A percentile compares a stretch with the other conserved stretches of the same genome.
Conservation (phyloP, 2,113 vertebrate genomes). For the Nerophis ophidion region DNA sequence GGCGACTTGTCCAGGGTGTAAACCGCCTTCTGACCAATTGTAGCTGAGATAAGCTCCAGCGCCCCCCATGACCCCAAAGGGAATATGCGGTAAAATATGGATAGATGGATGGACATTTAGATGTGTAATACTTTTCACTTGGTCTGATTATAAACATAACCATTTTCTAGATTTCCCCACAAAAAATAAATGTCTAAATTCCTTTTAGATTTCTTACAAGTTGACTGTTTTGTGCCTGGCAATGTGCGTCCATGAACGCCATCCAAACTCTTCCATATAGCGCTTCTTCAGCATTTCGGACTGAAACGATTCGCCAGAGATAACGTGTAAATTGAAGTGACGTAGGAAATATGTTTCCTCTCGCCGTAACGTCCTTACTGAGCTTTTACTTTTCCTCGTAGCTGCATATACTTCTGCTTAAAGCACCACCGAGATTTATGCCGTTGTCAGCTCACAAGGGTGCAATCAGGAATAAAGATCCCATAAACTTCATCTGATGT, state of each 20-base stretch:
- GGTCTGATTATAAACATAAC: too few species aligned
- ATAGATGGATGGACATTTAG: too few species aligned
- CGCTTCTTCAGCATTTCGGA: conserved; percentile 31
- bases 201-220: too few species aligned
- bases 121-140: too few species aligned
- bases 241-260: conserved; percentile 14
- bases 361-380: conserved; percentile 63
- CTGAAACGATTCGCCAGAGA: conserved; percentile 50
- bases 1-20: too few species aligned
- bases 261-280: conserved; percentile 28
- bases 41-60: too few species aligned
- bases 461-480: conserved; percentile 70
- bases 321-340: conserved; percentile 45
- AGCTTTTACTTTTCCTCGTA: conserved; percentile 48
- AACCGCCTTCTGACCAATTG: too few species aligned
- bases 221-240: too few species aligned
- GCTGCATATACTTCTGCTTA: conserved; percentile 69
- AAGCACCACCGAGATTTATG: conserved; percentile 66
- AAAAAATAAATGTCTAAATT: not conserved
- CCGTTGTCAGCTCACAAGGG: conserved; percentile 69
- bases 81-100: too few species aligned
- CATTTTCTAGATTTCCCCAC: not conserved
- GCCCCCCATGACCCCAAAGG: too few species aligned
- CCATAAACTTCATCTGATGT: conserved; percentile 69
- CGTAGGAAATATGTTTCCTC: conserved; percentile 49